phyloP scores from a whole-genome alignment of 2,888 invertebrate species.

The Nomada flava region DNA sequence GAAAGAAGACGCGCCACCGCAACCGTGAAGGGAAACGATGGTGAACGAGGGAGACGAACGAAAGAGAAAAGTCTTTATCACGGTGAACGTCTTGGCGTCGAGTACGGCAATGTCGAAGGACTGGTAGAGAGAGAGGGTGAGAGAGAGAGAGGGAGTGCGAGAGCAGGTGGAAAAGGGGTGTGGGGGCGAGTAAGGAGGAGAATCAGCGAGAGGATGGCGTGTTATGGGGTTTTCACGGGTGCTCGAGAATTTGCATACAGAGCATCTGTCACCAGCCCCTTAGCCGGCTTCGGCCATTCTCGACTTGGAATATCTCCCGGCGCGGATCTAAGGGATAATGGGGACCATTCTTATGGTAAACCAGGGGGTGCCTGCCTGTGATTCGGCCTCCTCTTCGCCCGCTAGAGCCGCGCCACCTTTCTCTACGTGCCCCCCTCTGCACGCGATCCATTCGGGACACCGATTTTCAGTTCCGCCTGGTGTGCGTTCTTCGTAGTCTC shows the following conservation, averaged over 20 bases:
- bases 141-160: not conserved
- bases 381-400: constrained; percentile 57
- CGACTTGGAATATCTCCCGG: constrained; percentile 81
- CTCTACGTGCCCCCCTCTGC: constrained; percentile 17
- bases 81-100: constrained; percentile 60
- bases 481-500: not conserved
- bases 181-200: constrained; percentile 22
- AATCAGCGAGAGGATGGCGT: constrained; percentile 66
- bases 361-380: constrained; percentile 69
- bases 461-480: not conserved
- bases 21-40: not conserved
- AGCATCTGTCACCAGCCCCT: constrained; percentile 84
- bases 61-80: constrained; percentile 74
- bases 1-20: not conserved
- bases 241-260: constrained; percentile 83
- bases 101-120: constrained; percentile 63
- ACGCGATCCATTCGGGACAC: constrained; percentile 6
- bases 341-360: constrained; percentile 84
- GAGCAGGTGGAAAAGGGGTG: constrained; percentile 55
- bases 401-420: constrained; percentile 39
- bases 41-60: constrained; percentile 29
- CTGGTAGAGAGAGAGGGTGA: constrained; percentile 56
- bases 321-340: constrained; percentile 83
- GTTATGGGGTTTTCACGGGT: constrained; percentile 77
- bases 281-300: constrained; percentile 82